Evolutionary conservation across 2,888 invertebrate genomes (phyloP).

Genomic region (Morpho deidamia): DNA sequence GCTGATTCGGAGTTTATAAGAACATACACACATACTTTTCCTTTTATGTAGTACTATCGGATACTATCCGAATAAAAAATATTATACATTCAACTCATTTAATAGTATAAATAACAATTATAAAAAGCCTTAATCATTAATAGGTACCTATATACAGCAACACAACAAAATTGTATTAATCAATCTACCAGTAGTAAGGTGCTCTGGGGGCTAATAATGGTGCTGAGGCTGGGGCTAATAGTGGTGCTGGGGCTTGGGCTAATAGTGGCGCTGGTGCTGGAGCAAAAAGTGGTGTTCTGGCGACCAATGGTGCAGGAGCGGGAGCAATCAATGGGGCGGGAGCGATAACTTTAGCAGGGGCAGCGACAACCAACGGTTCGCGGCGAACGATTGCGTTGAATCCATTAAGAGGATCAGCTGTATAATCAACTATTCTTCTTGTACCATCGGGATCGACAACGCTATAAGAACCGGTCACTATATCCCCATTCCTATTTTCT

Average conservation of each 20-base stretch:
- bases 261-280: slow-evolving; percentile 33
- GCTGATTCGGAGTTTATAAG: too few species aligned
- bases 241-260: slow-evolving; percentile 31
- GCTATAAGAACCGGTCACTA: slow-evolving; percentile 76
- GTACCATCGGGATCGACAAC: slow-evolving; percentile 78
- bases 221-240: slow-evolving; percentile 30
- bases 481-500: slow-evolving; percentile 75
- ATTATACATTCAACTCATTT: slow-evolving; percentile 37
- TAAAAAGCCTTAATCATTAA: slow-evolving; percentile 43
- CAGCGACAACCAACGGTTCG: slow-evolving; percentile 59
- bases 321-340: slow-evolving; percentile 42
- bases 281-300: slow-evolving; percentile 36
- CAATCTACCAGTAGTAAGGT: slow-evolving; percentile 65
- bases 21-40: too few species aligned
- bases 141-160: slow-evolving; percentile 40
- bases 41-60: too few species aligned
- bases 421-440: slow-evolving; percentile 75
- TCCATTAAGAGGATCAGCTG: slow-evolving; percentile 75
- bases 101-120: slow-evolving; percentile 66
- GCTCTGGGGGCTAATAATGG: slow-evolving; percentile 45
- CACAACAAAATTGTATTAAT: slow-evolving; percentile 70
- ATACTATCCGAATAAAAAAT: too few species aligned
- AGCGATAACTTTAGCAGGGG: slow-evolving; percentile 40
- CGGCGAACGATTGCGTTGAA: slow-evolving; percentile 78
- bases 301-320: slow-evolving; percentile 35